These are phyloP conservation scores for Leistus spinibarbis DNA, from an alignment of 2,888 invertebrate species.

Conservation along the genomic window DNA sequence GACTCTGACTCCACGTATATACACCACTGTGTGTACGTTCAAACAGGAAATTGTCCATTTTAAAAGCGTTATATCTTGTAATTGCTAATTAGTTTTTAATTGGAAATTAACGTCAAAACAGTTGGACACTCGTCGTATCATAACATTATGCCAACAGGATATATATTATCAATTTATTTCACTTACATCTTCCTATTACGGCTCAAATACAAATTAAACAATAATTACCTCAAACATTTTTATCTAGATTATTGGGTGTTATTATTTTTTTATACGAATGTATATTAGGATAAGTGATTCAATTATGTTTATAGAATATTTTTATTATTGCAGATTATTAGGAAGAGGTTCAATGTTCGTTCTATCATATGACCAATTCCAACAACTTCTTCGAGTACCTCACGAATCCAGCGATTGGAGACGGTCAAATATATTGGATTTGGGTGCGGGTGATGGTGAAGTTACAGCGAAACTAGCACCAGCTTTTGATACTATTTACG, in stretches of 20 bases:
- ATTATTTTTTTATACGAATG: too few relatives aligned
- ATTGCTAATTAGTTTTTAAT: constrained; percentile 38
- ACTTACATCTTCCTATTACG: not conserved
- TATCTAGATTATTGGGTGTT: too few relatives aligned
- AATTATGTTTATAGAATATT: not conserved
- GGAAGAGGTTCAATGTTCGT: constrained; percentile 98
- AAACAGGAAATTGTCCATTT: constrained; percentile 32
- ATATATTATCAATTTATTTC: not conserved
- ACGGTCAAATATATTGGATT: constrained; percentile 71
- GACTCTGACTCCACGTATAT: too few relatives aligned
- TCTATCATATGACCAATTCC: constrained; percentile 82
- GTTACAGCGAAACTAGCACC: constrained; percentile 82
- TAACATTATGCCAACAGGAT: not conserved
- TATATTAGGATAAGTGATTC: too few relatives aligned
- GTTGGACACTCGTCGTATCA: not conserved
- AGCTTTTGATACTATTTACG: constrained; percentile 76
- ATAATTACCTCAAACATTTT: too few relatives aligned
- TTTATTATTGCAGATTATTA: constrained; percentile 66
- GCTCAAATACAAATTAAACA: too few relatives aligned
- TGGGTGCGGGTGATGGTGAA: constrained; percentile 96
- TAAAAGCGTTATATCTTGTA: constrained; percentile 37
- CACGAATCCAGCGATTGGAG: constrained; percentile 51
- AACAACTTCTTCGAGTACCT: constrained; percentile 62
- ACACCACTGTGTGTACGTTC: not conserved
- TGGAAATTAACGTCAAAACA: constrained; percentile 34